Evolutionary conservation across 2,113 vertebrate species (phyloP).

Genomic region (Mobula hypostoma): DNA sequence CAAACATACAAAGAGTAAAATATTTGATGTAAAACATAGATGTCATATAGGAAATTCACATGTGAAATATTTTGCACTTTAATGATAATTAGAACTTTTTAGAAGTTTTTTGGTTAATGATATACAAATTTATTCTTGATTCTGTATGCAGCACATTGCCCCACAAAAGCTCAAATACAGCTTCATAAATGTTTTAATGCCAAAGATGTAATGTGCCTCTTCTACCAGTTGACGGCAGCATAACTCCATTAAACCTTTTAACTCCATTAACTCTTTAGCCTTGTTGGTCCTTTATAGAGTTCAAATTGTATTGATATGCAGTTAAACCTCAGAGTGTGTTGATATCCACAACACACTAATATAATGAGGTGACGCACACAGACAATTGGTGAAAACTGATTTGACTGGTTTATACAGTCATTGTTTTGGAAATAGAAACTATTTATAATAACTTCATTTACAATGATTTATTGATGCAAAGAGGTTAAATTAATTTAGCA

Average conservation of each 20-base stretch:
- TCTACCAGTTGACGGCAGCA: slow-evolving; percentile 1
- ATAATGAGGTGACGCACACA: not conserved
- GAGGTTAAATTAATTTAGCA: not conserved
- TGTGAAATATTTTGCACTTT: not conserved
- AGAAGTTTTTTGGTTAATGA: not conserved
- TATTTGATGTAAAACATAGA: not conserved
- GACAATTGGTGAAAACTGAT: not conserved
- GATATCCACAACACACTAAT: not conserved
- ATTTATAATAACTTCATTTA: not conserved
- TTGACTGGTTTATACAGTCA: not conserved
- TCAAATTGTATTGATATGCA: not conserved
- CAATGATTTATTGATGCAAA: not conserved
- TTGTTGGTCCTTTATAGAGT: not conserved
- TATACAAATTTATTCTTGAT: not conserved
- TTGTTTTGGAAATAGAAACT: not conserved
- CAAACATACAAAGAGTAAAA: not conserved
- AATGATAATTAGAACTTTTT: not conserved
- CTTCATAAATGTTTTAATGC: not conserved
- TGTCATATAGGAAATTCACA: not conserved
- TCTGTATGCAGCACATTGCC: not conserved
- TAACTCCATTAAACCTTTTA: not conserved
- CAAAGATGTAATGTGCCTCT: not conserved
- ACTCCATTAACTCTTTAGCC: not conserved
- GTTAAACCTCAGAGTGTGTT: not conserved
- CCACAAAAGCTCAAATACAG: not conserved